Evolutionary conservation across 2,888 invertebrate genomes (phyloP), one percentile per base, ranked within the genome.

Genomic region (Drosophila mercatorum): DNA sequence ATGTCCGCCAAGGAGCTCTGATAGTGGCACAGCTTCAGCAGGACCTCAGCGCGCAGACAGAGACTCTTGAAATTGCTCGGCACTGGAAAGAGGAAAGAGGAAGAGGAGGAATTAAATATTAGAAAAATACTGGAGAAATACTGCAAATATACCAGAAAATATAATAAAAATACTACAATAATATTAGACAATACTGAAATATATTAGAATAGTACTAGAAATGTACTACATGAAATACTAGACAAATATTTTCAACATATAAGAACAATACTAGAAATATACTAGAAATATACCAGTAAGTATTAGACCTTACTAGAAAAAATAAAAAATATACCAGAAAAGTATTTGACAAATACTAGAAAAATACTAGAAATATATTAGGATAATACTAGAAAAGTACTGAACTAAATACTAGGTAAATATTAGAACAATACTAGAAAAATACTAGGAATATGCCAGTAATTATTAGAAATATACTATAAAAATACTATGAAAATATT

Each of bases 1-100:
- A 96, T 95, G 91, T 96, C 95, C 63, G 93, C 93, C 69, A 96
- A 92, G 31, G 96, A 95, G 80, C 95, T 95, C 86, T 94, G 94
- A 82, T 93, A 94, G 84, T 94, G 93, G 78, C 94, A 95, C 78
- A 95, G 92, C 74, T 94, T 93, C 68, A 94, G 93, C 74, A 95
- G 93, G 47, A 95, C 95, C 91, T 95, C 94, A 26, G 95, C 95
- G 71, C 95, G 94, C 91, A 95, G 94, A 81, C 95, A 94, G 52
- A 95, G 93, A 73, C 95, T 93, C 79, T 95, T 93, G 80, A 95
- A 95, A 90, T 95, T 95, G 73, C 93, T 93, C 44, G 95, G 95
- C 80, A 94, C 96, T 96, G 80, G 76, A 28, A 53, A 52, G 81
- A 82, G 2, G 72, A 68, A 63, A 52, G 81, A 82, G 2, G 72